Base-by-base conservation (phyloP, 2,888 invertebrate genomes). In the Melinopterus prodromus region DNA sequence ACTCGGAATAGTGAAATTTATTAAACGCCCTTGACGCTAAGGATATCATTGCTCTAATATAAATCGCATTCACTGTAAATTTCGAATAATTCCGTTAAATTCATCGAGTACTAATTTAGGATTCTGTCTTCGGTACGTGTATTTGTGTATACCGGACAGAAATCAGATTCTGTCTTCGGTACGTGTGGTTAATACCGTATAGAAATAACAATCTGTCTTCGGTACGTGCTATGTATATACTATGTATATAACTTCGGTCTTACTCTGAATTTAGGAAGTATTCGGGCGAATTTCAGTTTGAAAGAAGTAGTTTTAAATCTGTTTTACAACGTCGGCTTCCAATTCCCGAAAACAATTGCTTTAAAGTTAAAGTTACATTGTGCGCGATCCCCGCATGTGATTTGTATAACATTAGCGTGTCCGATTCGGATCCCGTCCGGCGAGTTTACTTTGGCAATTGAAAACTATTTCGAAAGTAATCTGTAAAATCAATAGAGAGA, bases 81-180 rank as follows among this genome's bases (percentile, higher is more conserved):
- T 71, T 14, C 0, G 37, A 74, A 26, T 26, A 16, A 35, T 72
- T 38, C 38, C 38, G 9, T 38, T 9, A 9, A 38, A 38, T 38
- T 38, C 38, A 38, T 6, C 6, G 38, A 38, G 9, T 38, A 38
- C 38, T 6, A 38, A 38, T 6, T 6, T 6, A 38, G 9, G 38
- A n/a, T n/a, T 53, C 53, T 53, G 53, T 53, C 53, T 53, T 53
- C 53, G 53, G 53, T 53, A 53, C 53, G 53, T 53, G 53, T 53
- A 53, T n/a, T n/a, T n/a, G n/a, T n/a, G n/a, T n/a, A n/a, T 53
- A 6, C 12, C 12, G 7, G 7, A 53, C 12, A 9, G 53, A 12
- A 26, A 26, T 26, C 53, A 53, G 2, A 53, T 9, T 9, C 53
- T 53, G 7, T 53, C 53, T 53, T 53, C 12, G 7, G 7, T 7